Conservation (phyloP, 2,113 vertebrate species). For the Anarhynchus alexandrinus region DNA sequence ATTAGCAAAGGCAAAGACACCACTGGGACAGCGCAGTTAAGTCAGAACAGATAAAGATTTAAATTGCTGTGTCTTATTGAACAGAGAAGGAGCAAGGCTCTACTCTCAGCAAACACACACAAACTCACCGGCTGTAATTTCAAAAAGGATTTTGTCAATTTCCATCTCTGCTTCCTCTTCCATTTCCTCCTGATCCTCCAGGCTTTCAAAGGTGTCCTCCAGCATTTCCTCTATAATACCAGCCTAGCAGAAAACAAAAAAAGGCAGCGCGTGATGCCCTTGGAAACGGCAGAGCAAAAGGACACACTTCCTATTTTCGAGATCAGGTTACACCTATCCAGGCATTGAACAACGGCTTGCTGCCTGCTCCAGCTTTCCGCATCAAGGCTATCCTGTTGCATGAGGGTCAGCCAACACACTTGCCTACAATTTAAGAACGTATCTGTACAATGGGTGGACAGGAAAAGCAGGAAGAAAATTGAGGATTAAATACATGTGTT, state of each 20-base stretch:
- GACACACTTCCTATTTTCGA: rapidly evolving
- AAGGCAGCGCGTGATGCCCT: neutral
- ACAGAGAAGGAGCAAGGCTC: neutral
- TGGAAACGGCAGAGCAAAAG: neutral
- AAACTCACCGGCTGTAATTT: slow-evolving; percentile 92
- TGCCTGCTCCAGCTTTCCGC: no score
- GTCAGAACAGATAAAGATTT: neutral
- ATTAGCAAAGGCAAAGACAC: neutral
- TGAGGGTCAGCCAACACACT: neutral
- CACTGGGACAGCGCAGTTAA: rapidly evolving
- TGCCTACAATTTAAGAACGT: rapidly evolving
- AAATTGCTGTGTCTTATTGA: neutral
- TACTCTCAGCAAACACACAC: neutral
- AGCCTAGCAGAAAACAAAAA: slow-evolving; percentile 75
- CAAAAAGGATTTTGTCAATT: slow-evolving; percentile 95
- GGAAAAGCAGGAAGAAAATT: neutral
- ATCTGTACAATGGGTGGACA: neutral
- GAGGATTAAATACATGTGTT: rapidly evolving
- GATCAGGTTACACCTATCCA: neutral
- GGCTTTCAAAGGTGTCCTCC: slow-evolving; percentile 93
- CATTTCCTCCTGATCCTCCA: slow-evolving; percentile 98
- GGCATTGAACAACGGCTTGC: neutral
- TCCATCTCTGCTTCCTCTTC: slow-evolving; percentile 94
- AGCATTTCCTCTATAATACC: slow-evolving; percentile 99
- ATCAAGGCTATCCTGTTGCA: rapidly evolving